Percentiles rank a stretch among this genome's conserved stretches.
Conservation (phyloP, 1,140 invertebrate genomes). For the Diploscapter pachys region DNA sequence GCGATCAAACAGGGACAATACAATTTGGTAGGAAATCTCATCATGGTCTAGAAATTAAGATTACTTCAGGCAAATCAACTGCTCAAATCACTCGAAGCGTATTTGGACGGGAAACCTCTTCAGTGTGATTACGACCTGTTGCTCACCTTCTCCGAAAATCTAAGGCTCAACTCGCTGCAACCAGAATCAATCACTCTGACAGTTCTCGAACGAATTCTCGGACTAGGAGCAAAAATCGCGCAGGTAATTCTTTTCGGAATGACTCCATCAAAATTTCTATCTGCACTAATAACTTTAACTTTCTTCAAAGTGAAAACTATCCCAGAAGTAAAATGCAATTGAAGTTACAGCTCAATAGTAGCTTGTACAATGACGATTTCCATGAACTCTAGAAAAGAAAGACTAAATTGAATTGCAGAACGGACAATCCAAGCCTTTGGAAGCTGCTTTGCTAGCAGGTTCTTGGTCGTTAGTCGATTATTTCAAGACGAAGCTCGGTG, state of each 20-base stretch:
- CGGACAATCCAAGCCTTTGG: constrained; percentile 6
- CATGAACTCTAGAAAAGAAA: no score
- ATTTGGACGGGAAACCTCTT: constrained; percentile 11
- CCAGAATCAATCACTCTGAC: constrained; percentile 23
- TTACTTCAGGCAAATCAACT: constrained; percentile 60
- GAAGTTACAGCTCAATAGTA: no score
- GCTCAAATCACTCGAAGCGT: constrained; percentile 52
- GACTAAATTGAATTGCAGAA: neutral
- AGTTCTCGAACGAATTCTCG: constrained; percentile 13
- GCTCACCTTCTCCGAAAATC: constrained; percentile 18
- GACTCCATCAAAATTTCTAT: no score
- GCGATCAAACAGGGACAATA: neutral
- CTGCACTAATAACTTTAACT: no score
- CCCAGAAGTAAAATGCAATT: no score
- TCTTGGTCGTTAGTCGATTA: constrained; percentile 19
- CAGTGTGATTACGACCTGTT: constrained; percentile 21
- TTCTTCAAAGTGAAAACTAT: no score
- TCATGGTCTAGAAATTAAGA: constrained; percentile 40
- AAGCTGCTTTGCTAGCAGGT: constrained; percentile 6
- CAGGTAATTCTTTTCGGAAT: no score
- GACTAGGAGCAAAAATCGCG: no score
- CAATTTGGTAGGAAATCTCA: constrained; percentile 6
- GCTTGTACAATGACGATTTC: no score
- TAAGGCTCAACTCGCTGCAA: no score
- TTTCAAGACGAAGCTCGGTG: constrained; percentile 24